Percentiles rank a stretch among this genome's conserved stretches.
Evolutionary conservation across 2,797 vertebrate species (phyloP).

Genomic region (Pogonophryne albipinna): DNA sequence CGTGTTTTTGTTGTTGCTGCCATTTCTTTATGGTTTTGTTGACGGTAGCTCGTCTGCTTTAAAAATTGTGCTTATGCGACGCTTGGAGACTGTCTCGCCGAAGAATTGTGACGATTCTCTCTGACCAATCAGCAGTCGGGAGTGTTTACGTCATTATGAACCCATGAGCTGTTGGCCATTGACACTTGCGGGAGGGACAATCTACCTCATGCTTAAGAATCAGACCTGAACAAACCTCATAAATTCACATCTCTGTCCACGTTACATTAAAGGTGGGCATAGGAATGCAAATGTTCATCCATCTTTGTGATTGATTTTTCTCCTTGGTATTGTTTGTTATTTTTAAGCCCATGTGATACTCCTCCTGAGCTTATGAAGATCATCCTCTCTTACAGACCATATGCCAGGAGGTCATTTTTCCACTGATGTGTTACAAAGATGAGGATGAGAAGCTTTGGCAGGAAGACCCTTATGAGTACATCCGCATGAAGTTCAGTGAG

Average conservation of each 20-base stretch:
- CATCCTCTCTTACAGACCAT: constrained; percentile 84
- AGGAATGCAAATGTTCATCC: neutral
- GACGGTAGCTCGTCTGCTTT: too few species aligned
- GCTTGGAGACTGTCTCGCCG: too few species aligned
- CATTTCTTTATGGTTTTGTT: too few species aligned
- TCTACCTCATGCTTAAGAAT: neutral
- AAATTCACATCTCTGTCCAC: neutral
- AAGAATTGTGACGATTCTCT: too few species aligned
- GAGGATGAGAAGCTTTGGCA: constrained; percentile 98
- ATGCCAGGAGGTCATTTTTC: constrained; percentile 95
- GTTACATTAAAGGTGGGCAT: neutral
- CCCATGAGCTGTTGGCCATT: too few species aligned
- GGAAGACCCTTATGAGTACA: constrained; percentile 97
- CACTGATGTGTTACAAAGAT: constrained; percentile 98
- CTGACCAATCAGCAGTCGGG: too few species aligned
- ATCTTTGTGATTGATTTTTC: neutral
- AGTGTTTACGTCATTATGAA: too few species aligned
- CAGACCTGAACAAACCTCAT: neutral
- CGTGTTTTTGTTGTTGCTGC: too few species aligned
- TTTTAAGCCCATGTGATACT: neutral
- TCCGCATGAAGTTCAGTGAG: constrained; percentile 98
- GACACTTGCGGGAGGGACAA: too few species aligned
- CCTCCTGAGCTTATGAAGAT: neutral
- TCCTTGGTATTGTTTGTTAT: neutral
- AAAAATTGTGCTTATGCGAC: too few species aligned